A percentile compares a stretch with the other conserved stretches of the same genome.
These are phyloP conservation scores for Drosophila rellima DNA, from an alignment of 2,888 invertebrate species.

Conservation along the genomic window DNA sequence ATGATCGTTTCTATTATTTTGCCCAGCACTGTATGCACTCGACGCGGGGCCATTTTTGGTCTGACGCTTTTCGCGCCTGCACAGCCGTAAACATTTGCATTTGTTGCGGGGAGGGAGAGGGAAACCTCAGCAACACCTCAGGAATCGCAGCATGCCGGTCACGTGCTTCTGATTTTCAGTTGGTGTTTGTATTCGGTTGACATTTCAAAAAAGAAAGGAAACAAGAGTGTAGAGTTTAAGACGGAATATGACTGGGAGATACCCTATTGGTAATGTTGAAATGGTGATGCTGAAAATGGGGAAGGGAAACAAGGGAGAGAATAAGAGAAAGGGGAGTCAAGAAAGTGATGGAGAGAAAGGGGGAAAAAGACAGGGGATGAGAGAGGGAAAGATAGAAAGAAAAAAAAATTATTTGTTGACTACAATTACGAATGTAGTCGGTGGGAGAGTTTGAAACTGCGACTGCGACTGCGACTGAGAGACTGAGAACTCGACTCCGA, in stretches of 20 bases:
- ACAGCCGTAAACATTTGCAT: conserved; percentile 71
- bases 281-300: background rate
- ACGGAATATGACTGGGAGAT: background rate
- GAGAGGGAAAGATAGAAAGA: background rate
- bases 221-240: background rate
- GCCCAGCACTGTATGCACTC: too few relatives aligned
- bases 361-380: background rate
- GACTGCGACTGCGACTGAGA: conserved; percentile 11
- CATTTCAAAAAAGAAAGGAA: conserved; percentile 25
- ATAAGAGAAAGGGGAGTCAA: background rate
- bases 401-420: conserved; percentile 32
- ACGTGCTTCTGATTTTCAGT: conserved; percentile 57
- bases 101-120: conserved; percentile 31
- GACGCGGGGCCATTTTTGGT: conserved; percentile 34
- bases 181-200: conserved; percentile 42
- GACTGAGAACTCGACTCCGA: background rate
- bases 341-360: background rate
- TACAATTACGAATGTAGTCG: conserved; percentile 47
- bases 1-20: too few relatives aligned
- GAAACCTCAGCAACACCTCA: conserved; percentile 3
- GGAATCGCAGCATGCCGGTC: conserved; percentile 59
- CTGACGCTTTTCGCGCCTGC: conserved; percentile 57
- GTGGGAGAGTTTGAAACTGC: conserved; percentile 22
- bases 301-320: background rate
- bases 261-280: background rate